Conservation (phyloP, 2,113 vertebrate species). For the Hemibagrus wyckioides region DNA sequence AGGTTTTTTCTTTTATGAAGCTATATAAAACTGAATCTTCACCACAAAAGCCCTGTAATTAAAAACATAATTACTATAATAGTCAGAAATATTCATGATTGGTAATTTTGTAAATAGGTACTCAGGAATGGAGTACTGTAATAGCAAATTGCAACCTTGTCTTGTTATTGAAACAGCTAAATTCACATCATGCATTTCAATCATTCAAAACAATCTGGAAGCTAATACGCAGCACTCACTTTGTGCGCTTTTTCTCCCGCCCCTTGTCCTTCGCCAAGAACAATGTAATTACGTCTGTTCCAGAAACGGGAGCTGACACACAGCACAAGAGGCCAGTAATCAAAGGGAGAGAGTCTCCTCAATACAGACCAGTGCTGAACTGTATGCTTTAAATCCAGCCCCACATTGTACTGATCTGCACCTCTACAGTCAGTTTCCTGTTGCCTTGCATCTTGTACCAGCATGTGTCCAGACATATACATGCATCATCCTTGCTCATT, state of each 20-base stretch:
- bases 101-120: constrained; percentile 46
- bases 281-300: constrained; percentile 72
- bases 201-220: constrained; percentile 52
- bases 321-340: constrained; percentile 57
- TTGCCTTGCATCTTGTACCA: not conserved
- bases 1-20: constrained; percentile 15
- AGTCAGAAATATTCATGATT: constrained; percentile 44
- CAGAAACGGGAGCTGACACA: constrained; percentile 64
- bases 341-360: constrained; percentile 46
- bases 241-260: constrained; percentile 57
- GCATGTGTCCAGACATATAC: not conserved
- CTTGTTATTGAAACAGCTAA: constrained; percentile 50
- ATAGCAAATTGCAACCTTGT: constrained; percentile 48
- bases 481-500: not conserved
- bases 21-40: constrained; percentile 27
- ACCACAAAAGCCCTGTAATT: constrained; percentile 32
- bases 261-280: constrained; percentile 72
- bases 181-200: constrained; percentile 53
- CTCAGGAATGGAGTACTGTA: constrained; percentile 38
- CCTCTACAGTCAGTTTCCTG: constrained; percentile 6
- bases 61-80: constrained; percentile 37
- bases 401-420: not conserved
- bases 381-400: constrained; percentile 18
- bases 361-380: constrained; percentile 39
- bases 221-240: constrained; percentile 67